Percentiles rank a stretch among this genome's conserved stretches.
phyloP scores from a whole-genome alignment of 2,888 invertebrate species.

The Parapristionchus giblindavisi region DNA sequence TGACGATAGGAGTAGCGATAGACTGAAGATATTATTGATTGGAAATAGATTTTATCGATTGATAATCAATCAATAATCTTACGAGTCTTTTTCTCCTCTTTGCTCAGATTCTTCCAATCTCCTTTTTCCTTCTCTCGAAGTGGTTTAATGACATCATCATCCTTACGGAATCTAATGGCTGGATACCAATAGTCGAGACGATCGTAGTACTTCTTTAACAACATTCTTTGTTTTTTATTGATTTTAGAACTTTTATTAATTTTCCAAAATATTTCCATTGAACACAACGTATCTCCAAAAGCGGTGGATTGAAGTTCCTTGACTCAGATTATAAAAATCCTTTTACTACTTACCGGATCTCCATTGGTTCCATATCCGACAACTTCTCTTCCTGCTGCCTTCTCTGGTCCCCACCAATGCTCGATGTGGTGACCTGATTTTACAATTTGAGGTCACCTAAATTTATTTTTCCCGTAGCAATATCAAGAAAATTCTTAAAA shows the following conservation, averaged over 20 bases:
- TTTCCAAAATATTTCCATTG: not conserved
- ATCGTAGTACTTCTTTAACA: slow-evolving; percentile 64
- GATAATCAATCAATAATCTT: slow-evolving; percentile 52
- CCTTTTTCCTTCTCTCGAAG: slow-evolving; percentile 90
- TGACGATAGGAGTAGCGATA: slow-evolving; percentile 92
- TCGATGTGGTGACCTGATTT: slow-evolving; percentile 57
- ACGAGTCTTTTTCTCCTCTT: slow-evolving; percentile 87
- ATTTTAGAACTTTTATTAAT: not conserved
- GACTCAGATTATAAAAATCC: no score
- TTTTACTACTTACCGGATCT: slow-evolving; percentile 51
- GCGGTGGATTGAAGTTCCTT: no score
- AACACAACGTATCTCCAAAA: not conserved
- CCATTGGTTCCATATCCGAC: slow-evolving; percentile 65
- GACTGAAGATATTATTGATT: slow-evolving; percentile 71
- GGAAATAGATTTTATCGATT: not conserved
- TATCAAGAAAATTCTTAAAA: not conserved
- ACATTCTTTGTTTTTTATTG: slow-evolving; percentile 66
- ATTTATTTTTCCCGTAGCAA: not conserved
- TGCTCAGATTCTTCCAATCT: slow-evolving; percentile 88
- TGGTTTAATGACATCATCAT: slow-evolving; percentile 74
- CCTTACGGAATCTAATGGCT: slow-evolving; percentile 68
- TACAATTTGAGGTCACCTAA: not conserved
- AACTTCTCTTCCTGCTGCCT: slow-evolving; percentile 65
- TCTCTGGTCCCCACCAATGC: slow-evolving; percentile 64
- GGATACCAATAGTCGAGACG: slow-evolving; percentile 69